Conservation (phyloP, 1,140 invertebrate species). For the Diprion similis region DNA sequence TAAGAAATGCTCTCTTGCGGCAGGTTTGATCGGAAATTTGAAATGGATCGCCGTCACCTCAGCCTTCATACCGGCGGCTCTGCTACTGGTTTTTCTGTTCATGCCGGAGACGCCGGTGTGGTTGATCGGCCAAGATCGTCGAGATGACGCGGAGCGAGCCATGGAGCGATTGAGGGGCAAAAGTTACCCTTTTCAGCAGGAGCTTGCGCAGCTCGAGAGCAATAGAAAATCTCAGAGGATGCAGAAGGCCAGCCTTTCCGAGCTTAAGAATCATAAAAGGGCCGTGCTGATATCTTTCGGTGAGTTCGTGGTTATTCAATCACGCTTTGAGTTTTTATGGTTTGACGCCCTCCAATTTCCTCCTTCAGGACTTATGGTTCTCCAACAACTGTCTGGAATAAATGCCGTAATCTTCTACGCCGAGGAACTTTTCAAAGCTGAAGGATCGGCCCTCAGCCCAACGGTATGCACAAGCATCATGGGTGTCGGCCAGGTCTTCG, state of each 20-base stretch:
- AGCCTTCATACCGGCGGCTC: conserved; percentile 25
- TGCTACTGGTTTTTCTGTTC: conserved; percentile 34
- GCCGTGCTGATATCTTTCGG: conserved; percentile 62
- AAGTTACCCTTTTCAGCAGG: conserved; percentile 25
- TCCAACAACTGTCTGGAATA: conserved; percentile 72
- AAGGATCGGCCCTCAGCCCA: conserved; percentile 49
- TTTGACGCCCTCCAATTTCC: conserved; percentile 32
- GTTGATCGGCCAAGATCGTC: conserved; percentile 58
- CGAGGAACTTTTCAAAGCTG: conserved; percentile 55
- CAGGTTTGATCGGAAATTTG: conserved; percentile 31
- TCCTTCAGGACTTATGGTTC: conserved; percentile 70
- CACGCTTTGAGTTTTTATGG: too few relatives aligned
- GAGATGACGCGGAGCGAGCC: conserved; percentile 32
- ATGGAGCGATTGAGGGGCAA: conserved; percentile 29
- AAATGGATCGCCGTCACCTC: conserved; percentile 30
- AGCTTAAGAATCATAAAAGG: conserved; percentile 58
- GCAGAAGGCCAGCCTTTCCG: conserved; percentile 54
- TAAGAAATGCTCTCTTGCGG: too few relatives aligned
- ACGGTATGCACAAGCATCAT: conserved; percentile 56
- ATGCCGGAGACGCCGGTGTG: conserved; percentile 40
- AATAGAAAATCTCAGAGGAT: conserved; percentile 49
- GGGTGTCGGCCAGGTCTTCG: conserved; percentile 59
- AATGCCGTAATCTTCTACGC: conserved; percentile 72
- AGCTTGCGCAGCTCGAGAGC: conserved; percentile 40
- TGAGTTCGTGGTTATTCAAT: conserved; percentile 13